Evolutionary conservation across 2,797 vertebrate species (phyloP), one percentile per base, ranked within the genome.

Genomic region (Coendou prehensilis): DNA sequence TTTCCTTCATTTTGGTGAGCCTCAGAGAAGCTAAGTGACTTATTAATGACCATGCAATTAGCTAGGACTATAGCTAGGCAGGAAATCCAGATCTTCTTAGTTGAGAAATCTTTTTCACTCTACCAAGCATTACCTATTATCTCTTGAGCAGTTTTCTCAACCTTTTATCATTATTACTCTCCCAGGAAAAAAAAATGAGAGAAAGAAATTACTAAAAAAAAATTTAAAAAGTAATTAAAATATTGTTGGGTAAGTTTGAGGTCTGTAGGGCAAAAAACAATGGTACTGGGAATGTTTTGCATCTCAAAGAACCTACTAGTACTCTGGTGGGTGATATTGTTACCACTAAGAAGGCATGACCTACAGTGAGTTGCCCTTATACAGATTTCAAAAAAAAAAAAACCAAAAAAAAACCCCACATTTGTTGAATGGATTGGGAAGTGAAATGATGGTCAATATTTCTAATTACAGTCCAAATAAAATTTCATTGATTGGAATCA

Each of bases 171-270:
- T 45, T 73, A 84, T 37, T 86, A 71, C 33, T 33, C 73, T 94
- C 28, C 18, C 11, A 56, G 71, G 28, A 56, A 47, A 78, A 83
- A 96, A 75, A 85, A 45, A 89, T 6, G 61, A 80, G 14, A 71
- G 28, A 87, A 93, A 71, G 15, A 89, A 93, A 95, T 83, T 87
- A 94, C 6, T n/a, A n/a, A 63, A 28, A n/a, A 67, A n/a, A 67
- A 17, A n/a, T 15, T 64, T 64, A 69, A 69, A 37, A 95, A 94
- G 69, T 26, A 96, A 69, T 63, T 63, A 75, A 89, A 86, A 84
- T 80, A 67, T 13, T 85, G 20, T n/a, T 92, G 45, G 56, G 30
- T 80, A 83, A 10, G n/a, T 28, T 18, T 80, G 33, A 73, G 28
- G 11, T 45, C 47, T 59, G 2, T 56, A 33, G 45, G 56, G 75